phyloP scores from a whole-genome alignment of 2,113 vertebrate species.

The Heterocephalus glaber region DNA sequence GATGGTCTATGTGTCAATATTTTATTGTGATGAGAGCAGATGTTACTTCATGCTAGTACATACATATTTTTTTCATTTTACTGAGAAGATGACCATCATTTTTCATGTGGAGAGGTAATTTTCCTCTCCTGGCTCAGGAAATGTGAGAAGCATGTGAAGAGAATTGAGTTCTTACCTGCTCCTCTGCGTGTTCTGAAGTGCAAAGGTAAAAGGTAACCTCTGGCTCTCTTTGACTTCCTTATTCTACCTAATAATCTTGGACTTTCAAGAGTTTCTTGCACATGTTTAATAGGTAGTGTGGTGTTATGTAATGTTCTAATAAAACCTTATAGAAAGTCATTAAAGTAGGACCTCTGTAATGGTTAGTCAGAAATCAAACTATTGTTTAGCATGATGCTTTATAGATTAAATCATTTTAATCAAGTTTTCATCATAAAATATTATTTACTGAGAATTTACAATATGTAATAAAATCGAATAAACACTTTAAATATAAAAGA shows the following conservation, averaged over 20 bases:
- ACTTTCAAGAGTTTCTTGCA: conserved; percentile 43
- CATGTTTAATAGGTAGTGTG: conserved; percentile 50
- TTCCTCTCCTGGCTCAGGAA: background rate
- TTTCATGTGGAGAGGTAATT: background rate
- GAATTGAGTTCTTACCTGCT: background rate
- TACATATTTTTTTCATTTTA: conserved; percentile 29
- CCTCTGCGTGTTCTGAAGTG: background rate
- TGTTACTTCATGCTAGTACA: conserved; percentile 14
- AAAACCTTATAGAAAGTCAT: conserved; percentile 29
- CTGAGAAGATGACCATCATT: conserved; percentile 7
- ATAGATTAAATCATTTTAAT: background rate
- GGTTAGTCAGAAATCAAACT: background rate
- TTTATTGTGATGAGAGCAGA: background rate
- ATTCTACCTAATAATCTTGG: background rate
- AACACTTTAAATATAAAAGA: background rate
- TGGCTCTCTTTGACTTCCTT: conserved; percentile 5
- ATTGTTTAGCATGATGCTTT: background rate
- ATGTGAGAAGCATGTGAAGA: background rate
- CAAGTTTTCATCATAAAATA: background rate
- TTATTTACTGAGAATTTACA: background rate
- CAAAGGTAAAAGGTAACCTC: background rate
- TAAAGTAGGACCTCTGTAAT: background rate
- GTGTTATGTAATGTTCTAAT: conserved; percentile 56
- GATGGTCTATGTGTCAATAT: background rate
- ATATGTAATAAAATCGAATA: background rate